Evolutionary conservation across 2,888 invertebrate genomes (phyloP), one percentile per base, ranked within the genome.

Genomic region (Cheilosia urbana): DNA sequence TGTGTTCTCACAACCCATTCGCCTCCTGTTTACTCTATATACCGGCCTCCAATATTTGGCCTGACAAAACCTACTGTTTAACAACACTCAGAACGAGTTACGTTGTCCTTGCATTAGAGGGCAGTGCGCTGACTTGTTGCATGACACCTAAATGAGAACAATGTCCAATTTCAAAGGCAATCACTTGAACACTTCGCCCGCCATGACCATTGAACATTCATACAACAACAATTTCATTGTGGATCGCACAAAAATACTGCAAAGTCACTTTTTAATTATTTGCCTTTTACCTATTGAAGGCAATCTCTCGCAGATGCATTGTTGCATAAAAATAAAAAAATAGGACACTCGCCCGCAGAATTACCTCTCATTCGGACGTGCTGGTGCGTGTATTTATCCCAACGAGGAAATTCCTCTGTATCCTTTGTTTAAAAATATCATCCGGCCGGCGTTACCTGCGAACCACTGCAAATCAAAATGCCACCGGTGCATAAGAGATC

Each of bases 381-480:
- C 65, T 49, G 75, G 65, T 55, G 75, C 65, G 65, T 58, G 57
- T 40, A 40, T 65, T 75, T 75, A 66, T 66, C 49, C 37, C 65
- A 9, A 65, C 57, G 17, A 65, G 49, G 27, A 49, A 49, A 58
- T 69, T 69, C 34, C 24, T 27, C 17, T 47, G 24, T 66, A 30
- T 47, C 34, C 57, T 81, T 69, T 68, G 69, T 58, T 57, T 49
- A 37, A 81, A 81, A 71, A 65, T 65, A 65, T 71, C 51, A 77
- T 65, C 69, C 51, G 55, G 49, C 69, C 51, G 55, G 49, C 24
- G n/a, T 45, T 69, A 58, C 51, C 69, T 76, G 60, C 37, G 42
- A 53, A 19, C 30, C 19, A 65, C 30, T 17, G 19, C 51, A 69
- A 63, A 81, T 76, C 63, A 81, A 76, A 69, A 63, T 69, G 63